A percentile compares a stretch with the other conserved stretches of the same genome.
Evolutionary conservation across 1,140 invertebrate genomes (phyloP).

Genomic region (Lamellibrachia luymesi): DNA sequence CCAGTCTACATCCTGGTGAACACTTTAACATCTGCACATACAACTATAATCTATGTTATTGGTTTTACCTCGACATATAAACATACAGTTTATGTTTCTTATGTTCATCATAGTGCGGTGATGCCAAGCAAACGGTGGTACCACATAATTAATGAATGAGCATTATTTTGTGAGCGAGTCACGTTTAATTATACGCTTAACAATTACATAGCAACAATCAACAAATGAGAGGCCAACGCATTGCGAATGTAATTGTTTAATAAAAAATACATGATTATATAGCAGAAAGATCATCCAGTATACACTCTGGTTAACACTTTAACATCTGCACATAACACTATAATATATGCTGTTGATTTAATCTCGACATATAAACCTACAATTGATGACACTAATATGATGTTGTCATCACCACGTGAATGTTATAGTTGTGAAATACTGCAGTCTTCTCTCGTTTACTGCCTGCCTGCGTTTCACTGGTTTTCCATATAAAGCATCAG

Average conservation of each 20-base stretch:
- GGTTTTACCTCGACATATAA: background rate
- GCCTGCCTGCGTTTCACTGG: background rate
- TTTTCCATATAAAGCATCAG: background rate
- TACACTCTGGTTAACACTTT: background rate
- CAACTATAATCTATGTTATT: background rate
- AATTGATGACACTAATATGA: background rate
- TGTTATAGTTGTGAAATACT: background rate
- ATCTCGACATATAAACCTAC: background rate
- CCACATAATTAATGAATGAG: no score
- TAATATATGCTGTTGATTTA: background rate
- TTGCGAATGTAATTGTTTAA: background rate
- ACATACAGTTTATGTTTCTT: no score
- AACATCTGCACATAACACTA: background rate
- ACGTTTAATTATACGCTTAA: background rate
- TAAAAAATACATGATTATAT: background rate
- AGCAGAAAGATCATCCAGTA: background rate
- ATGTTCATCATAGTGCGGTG: no score
- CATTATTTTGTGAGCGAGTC: no score
- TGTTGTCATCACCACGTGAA: background rate
- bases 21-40: background rate
- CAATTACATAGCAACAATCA: background rate
- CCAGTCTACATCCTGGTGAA: background rate
- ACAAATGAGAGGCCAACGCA: background rate
- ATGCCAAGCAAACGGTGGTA: no score
- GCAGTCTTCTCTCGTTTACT: background rate